Conservation (phyloP, 2,888 invertebrate genomes). For the Panzeria rudis region DNA sequence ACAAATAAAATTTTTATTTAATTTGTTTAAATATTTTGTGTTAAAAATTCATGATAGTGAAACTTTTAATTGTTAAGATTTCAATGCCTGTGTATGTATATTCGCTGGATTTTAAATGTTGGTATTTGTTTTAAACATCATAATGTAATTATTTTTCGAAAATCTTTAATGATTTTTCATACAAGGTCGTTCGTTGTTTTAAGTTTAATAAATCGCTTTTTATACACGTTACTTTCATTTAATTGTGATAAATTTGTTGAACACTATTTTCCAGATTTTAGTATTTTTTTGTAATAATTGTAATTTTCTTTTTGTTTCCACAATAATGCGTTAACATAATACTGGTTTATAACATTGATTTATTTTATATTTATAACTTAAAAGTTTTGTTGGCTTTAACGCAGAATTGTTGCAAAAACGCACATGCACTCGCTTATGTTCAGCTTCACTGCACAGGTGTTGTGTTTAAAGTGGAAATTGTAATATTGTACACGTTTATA, state of each 20-base stretch:
- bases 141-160: conserved; percentile 43
- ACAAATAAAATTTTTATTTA: not conserved
- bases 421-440: not conserved
- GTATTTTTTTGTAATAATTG: not conserved
- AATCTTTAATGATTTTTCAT: conserved; percentile 33
- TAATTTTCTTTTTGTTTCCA: conserved; percentile 22
- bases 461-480: conserved; percentile 11
- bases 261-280: conserved; percentile 5
- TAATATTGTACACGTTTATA: not conserved
- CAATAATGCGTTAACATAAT: conserved; percentile 13
- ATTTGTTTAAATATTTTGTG: conserved; percentile 20
- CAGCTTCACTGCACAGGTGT: conserved; percentile 62
- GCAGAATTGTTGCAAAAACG: conserved; percentile 8
- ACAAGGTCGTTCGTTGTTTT: conserved; percentile 64
- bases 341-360: conserved; percentile 15
- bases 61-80: conserved; percentile 53
- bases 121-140: conserved; percentile 16
- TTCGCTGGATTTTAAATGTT: not conserved
- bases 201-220: conserved; percentile 11
- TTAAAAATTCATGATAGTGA: conserved; percentile 49
- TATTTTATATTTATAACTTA: conserved; percentile 23
- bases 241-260: conserved; percentile 15
- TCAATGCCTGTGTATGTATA: not conserved
- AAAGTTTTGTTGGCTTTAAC: conserved; percentile 32
- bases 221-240: conserved; percentile 27